Evolutionary conservation across 2,113 vertebrate species (phyloP), one percentile per base, ranked within the genome.

Genomic region (Corydoras sp.): DNA sequence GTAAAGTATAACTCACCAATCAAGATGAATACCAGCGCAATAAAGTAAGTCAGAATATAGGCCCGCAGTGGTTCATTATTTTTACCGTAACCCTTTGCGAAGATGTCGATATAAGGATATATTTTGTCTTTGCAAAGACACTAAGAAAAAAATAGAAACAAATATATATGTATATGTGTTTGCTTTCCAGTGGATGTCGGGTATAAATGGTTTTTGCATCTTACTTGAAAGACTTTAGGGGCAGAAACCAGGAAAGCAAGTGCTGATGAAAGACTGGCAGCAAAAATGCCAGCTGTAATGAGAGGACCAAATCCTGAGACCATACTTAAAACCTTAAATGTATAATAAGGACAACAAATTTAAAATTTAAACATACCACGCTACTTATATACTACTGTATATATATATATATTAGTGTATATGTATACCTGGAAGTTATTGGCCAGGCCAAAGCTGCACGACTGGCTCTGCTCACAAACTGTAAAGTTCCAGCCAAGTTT

Each of bases 151-250:
- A 43, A 43, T 8, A 43, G 35, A 43, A 43, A 43, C 18, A 43
- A 43, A 43, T 43, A 43, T 8, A 43, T 43, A 43, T 43, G 35
- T 43, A 43, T 5, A 43, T 43, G 7, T 24, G 18, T 24, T 24
- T 24, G 1, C 18, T 24, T 24, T 24, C 18, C 18, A 24, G 18
- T 54, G 10, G 14, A 35, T 24, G n/a, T 2, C 10, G 30, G 11
- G 10, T 29, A 29, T 32, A 10, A 12, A 29, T 35, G 9, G 58
- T 49, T 2, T 24, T 12, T 24, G 2, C 10, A 2, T 13, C 56
- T 68, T 65, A 92, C 88, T 84, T 92, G 89, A 80, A 93, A 92
- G 64, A 91, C 76, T 79, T 91, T 91, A 3, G 89, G 88, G 1
- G 84, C 90, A 14, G 87, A 91, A 31, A 91, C 85, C 1, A 91